Base-by-base conservation (phyloP, 2,797 vertebrate species). In the Neosilurus mollespiculum region DNA sequence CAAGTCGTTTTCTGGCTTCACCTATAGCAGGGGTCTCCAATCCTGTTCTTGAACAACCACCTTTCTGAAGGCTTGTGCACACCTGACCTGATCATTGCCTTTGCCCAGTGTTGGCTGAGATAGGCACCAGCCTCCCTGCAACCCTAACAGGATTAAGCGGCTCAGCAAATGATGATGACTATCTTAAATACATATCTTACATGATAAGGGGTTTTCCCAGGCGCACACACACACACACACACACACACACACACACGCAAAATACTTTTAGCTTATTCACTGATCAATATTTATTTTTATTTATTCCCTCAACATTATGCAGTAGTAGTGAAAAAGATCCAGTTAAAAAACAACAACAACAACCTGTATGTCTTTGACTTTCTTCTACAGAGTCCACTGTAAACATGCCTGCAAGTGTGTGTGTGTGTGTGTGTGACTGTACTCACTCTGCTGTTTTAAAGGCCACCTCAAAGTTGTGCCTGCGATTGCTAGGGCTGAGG, bases 401-500 rank as follows among this genome's bases (percentile, higher is more conserved):
- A 34, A 66, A 66, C 26, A 66, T 22, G 34, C 37, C 37, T 67
- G 56, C 18, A 10, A 16, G 56, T 58, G 56, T 58, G 56, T 58
- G 20, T 51, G 16, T 10, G 53, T 12, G 16, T 66, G 18, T 54
- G 53, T 37, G 64, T 26, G 34, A 51, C 20, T 62, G 16, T 78
- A 99, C 98, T 86, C 96, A 99, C 97, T 99, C 98, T 87, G 98
- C 98, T 0, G 94, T 93, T 59, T 93, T 96, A 92, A 99, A 99
- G 86, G 98, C 97, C 94, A 97, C 92, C 91, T 99, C 97, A 0
- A 99, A 99, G 93, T 99, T 99, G 83, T 96, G 96, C 85, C 97
- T 94, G 84, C 97, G 96, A 91, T 99, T 97, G 91, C 95, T 95
- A 9, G 98, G 97, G 0, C 94, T 96, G 80, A 99, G 94, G 70